Percentiles rank a stretch among this genome's conserved stretches.
These are phyloP conservation scores for Thermophis baileyi DNA, from an alignment of 2,113 vertebrate species.

Conservation along the genomic window DNA sequence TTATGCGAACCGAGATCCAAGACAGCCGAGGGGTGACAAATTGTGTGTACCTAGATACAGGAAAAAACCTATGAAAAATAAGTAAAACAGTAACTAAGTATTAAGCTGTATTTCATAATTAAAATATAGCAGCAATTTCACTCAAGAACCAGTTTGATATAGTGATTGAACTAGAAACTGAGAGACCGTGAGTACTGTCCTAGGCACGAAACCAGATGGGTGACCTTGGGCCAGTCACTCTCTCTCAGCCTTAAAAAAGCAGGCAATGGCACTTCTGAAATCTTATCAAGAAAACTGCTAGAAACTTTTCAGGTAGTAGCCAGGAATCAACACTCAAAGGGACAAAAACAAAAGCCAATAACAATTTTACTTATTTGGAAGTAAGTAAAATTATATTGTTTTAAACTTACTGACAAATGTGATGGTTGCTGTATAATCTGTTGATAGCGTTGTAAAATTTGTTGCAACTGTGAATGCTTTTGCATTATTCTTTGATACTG, in stretches of 20 bases:
- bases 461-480: conserved; percentile 90
- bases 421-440: conserved; percentile 87
- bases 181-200: background rate
- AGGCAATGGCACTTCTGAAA: background rate
- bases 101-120: background rate
- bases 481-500: conserved; percentile 98
- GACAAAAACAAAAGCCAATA: background rate
- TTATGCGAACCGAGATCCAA: background rate
- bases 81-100: background rate
- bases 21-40: background rate
- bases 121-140: background rate
- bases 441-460: conserved; percentile 91
- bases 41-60: background rate
- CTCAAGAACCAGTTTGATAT: background rate
- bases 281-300: background rate
- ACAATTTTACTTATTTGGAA: background rate
- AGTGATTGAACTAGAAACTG: background rate
- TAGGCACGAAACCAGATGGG: background rate
- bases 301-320: background rate
- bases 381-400: background rate
- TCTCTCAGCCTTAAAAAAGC: background rate
- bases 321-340: background rate
- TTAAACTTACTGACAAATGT: conserved; percentile 83
- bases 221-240: background rate
- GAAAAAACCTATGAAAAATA: conserved; percentile 8